These are phyloP conservation scores for Probosciger aterrimus DNA, from an alignment of 2,113 vertebrate genomes.

Conservation along the genomic window DNA sequence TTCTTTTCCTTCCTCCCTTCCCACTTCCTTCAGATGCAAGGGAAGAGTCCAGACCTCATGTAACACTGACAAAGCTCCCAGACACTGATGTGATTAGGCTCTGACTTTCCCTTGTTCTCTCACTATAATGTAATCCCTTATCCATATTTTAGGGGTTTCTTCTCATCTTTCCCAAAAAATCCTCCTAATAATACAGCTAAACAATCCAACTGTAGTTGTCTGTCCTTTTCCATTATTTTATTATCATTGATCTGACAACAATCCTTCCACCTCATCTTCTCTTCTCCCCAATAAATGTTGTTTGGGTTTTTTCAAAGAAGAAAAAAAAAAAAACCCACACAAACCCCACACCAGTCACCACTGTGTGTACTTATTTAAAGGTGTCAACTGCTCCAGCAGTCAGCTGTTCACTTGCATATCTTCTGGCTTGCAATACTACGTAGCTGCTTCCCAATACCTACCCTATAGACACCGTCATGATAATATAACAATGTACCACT, in stretches of 20 bases:
- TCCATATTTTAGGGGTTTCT: not conserved
- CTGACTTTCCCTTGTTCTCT: not conserved
- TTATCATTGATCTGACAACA: not conserved
- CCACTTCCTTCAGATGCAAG: not conserved
- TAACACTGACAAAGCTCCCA: not conserved
- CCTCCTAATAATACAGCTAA: not conserved
- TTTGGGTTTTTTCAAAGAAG: not conserved
- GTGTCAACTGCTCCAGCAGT: not conserved
- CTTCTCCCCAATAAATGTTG: not conserved
- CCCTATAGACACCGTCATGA: not conserved
- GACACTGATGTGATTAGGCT: not conserved
- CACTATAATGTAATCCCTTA: not conserved
- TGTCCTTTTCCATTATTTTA: not conserved
- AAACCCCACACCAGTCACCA: not conserved
- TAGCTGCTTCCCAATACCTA: not conserved
- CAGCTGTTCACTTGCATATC: not conserved
- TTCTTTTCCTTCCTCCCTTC: not conserved
- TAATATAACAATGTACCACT: not conserved
- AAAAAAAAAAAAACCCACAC: too few species aligned
- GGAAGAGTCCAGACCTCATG: not conserved
- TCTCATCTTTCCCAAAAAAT: not conserved
- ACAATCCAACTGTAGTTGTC: not conserved
- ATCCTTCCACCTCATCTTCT: not conserved
- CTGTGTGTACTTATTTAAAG: too few species aligned
- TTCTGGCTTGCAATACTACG: not conserved